These are phyloP conservation scores for Priocnemis perturbator DNA, from an alignment of 2,888 invertebrate genomes.

Conservation along the genomic window DNA sequence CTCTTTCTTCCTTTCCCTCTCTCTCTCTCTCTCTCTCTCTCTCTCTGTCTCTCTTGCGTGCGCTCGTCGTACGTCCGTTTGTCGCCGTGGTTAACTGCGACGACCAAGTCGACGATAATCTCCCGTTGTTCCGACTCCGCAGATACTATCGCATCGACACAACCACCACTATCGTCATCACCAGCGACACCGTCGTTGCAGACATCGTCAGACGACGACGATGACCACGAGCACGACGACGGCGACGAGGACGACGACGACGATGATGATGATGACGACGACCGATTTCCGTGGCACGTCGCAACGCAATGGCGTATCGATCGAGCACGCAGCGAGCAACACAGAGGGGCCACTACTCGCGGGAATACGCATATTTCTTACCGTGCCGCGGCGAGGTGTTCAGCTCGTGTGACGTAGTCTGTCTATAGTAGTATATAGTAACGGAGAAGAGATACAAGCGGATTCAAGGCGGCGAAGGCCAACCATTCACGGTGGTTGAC, in stretches of 20 bases:
- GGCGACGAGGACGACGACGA: background rate
- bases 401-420: slow-evolving; percentile 18
- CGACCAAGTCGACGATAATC: slow-evolving; percentile 16
- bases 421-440: background rate
- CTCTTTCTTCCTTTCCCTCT: slow-evolving; percentile 15
- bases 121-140: slow-evolving; percentile 32
- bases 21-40: slow-evolving; percentile 5
- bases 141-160: slow-evolving; percentile 36
- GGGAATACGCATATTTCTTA: slow-evolving; percentile 64
- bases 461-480: slow-evolving; percentile 7
- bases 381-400: slow-evolving; percentile 36
- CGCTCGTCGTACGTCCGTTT: slow-evolving; percentile 55
- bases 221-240: background rate
- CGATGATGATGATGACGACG: slow-evolving; percentile 19
- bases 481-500: slow-evolving; percentile 17
- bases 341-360: slow-evolving; percentile 60
- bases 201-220: slow-evolving; percentile 45
- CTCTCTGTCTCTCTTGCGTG: slow-evolving; percentile 69
- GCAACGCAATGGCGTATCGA: slow-evolving; percentile 72
- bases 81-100: slow-evolving; percentile 25
- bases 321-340: slow-evolving; percentile 61
- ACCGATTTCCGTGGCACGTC: slow-evolving; percentile 64
- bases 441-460: background rate
- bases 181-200: slow-evolving; percentile 38
- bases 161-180: slow-evolving; percentile 36